Percentiles rank a stretch among this genome's conserved stretches.
These are phyloP conservation scores for Rhea americana DNA, from an alignment of 2,113 vertebrate genomes.

Conservation along the genomic window DNA sequence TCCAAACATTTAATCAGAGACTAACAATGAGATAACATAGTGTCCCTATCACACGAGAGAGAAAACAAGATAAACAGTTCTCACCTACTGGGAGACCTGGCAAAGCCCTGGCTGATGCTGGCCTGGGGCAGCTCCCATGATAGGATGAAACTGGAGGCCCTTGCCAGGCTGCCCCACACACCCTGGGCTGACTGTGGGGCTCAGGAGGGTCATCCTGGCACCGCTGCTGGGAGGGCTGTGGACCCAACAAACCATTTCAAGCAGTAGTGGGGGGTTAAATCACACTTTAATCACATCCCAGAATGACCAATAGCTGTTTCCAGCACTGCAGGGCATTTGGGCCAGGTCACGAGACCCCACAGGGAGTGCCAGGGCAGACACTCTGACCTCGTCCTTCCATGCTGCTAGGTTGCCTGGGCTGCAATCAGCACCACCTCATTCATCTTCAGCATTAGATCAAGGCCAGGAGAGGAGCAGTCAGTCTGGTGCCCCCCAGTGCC, in stretches of 20 bases:
- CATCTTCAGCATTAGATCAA: background rate
- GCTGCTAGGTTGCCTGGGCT: rapidly evolving
- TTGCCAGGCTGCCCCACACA: background rate
- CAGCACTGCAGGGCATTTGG: rapidly evolving
- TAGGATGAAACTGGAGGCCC: background rate
- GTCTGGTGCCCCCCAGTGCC: background rate
- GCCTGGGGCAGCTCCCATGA: background rate
- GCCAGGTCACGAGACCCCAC: rapidly evolving
- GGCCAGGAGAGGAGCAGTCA: background rate
- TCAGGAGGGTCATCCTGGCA: background rate
- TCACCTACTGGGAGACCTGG: background rate
- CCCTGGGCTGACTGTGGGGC: background rate
- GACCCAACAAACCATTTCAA: background rate
- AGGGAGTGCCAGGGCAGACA: background rate
- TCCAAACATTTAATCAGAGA: background rate
- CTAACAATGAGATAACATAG: background rate
- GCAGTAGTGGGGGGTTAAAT: background rate
- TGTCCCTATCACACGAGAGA: background rate
- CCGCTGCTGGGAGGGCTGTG: background rate
- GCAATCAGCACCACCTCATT: rapidly evolving
- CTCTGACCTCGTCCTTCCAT: background rate
- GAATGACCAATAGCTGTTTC: background rate
- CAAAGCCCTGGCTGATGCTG: background rate
- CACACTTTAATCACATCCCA: slow-evolving; percentile 27
- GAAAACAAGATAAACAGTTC: background rate